These are phyloP conservation scores for Myodes glareolus DNA, from an alignment of 2,113 vertebrate genomes.

Conservation along the genomic window DNA sequence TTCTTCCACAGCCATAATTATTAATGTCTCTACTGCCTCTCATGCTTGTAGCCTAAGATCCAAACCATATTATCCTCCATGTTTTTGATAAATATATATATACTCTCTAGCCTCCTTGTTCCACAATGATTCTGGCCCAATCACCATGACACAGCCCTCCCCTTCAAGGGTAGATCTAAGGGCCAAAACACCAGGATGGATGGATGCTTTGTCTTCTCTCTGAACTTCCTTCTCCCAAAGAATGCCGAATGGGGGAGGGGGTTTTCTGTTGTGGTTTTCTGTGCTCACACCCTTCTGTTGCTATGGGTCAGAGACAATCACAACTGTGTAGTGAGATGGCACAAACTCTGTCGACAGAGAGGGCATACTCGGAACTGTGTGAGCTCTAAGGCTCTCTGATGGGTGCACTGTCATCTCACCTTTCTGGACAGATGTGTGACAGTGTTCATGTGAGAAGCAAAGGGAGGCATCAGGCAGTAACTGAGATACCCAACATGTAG, in stretches of 20 bases:
- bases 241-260: no score
- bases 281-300: not conserved
- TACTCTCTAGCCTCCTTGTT: not conserved
- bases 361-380: not conserved
- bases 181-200: rapidly evolving
- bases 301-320: not conserved
- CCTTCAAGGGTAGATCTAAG: not conserved
- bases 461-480: not conserved
- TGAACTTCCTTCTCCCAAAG: not conserved
- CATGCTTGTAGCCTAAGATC: not conserved
- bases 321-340: rapidly evolving
- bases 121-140: not conserved
- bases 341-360: not conserved
- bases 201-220: not conserved
- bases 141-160: not conserved
- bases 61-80: not conserved
- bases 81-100: not conserved
- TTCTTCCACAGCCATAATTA: not conserved
- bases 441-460: not conserved
- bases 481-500: not conserved
- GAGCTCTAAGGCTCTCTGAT: no score
- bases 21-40: not conserved
- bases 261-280: not conserved
- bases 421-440: rapidly evolving
- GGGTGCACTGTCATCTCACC: rapidly evolving